These are phyloP conservation scores for Oxycera nigricornis DNA, from an alignment of 2,888 invertebrate genomes.

Conservation along the genomic window DNA sequence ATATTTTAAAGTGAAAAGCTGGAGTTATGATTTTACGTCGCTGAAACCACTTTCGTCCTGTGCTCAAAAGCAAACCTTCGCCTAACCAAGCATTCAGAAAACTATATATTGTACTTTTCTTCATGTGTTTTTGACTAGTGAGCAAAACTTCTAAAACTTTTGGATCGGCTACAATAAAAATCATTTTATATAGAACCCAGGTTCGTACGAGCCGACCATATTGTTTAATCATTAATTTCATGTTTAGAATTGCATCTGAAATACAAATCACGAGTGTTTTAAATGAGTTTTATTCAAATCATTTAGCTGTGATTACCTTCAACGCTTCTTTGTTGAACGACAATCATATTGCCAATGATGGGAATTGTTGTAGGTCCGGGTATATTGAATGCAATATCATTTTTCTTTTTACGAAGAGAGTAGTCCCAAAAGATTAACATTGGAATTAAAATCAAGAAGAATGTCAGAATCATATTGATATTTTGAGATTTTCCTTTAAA, in stretches of 20 bases:
- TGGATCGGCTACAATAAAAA: conserved; percentile 44
- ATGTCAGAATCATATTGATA: not conserved
- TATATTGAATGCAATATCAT: conserved; percentile 43
- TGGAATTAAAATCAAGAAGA: not conserved
- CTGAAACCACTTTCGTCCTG: conserved; percentile 67
- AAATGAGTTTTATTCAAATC: too few relatives aligned
- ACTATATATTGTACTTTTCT: conserved; percentile 50
- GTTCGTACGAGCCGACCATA: not conserved
- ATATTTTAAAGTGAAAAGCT: conserved; percentile 79
- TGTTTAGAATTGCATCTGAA: not conserved
- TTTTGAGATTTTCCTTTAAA: too few relatives aligned
- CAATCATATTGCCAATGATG: conserved; percentile 7
- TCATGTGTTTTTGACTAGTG: conserved; percentile 40
- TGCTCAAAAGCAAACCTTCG: conserved; percentile 45
- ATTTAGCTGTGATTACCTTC: too few relatives aligned
- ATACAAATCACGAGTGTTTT: too few relatives aligned
- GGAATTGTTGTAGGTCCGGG: conserved; percentile 21
- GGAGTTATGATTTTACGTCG: conserved; percentile 77
- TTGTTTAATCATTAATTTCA: not conserved
- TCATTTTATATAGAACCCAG: not conserved
- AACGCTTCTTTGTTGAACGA: not conserved
- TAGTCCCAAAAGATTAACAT: not conserved
- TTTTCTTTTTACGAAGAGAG: not conserved
- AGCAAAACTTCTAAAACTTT: conserved; percentile 46
- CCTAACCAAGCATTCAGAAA: conserved; percentile 49